These are phyloP conservation scores for Tiliacea aurago DNA, from an alignment of 2,888 invertebrate species.

Conservation along the genomic window DNA sequence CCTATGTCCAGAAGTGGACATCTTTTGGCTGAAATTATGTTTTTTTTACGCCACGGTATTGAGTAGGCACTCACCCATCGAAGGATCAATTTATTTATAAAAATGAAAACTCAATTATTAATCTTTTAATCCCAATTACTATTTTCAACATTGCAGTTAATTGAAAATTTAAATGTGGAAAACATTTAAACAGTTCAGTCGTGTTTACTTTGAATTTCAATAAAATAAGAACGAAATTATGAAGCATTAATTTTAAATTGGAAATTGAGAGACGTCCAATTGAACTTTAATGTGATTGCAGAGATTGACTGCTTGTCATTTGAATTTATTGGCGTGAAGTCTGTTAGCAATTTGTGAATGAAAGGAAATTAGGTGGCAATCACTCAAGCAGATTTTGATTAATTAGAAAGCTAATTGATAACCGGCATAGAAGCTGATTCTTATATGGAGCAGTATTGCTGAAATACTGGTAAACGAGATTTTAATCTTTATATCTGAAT, in stretches of 20 bases:
- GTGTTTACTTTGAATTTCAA: constrained; percentile 48
- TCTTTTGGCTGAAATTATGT: no score
- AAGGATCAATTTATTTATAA: background rate
- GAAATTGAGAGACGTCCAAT: constrained; percentile 37
- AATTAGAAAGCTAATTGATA: constrained; percentile 21
- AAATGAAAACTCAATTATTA: constrained; percentile 28
- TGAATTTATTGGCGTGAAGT: constrained; percentile 35
- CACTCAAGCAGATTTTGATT: constrained; percentile 19
- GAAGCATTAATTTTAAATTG: constrained; percentile 36
- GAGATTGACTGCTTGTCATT: constrained; percentile 39
- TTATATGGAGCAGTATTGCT: background rate
- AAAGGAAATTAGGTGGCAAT: constrained; percentile 32
- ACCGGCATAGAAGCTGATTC: background rate
- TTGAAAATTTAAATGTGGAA: constrained; percentile 53
- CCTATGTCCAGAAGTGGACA: no score
- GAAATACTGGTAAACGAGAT: background rate
- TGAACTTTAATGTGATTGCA: constrained; percentile 35
- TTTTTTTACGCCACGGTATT: background rate
- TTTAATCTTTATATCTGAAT: background rate
- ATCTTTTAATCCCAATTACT: constrained; percentile 31
- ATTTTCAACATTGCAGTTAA: constrained; percentile 45
- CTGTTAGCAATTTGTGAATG: constrained; percentile 18
- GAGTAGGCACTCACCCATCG: background rate
- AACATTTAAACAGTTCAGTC: constrained; percentile 31
- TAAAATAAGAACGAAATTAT: constrained; percentile 39